phyloP scores from a whole-genome alignment of 2,113 vertebrate genomes.

The Daboia siamensis region DNA sequence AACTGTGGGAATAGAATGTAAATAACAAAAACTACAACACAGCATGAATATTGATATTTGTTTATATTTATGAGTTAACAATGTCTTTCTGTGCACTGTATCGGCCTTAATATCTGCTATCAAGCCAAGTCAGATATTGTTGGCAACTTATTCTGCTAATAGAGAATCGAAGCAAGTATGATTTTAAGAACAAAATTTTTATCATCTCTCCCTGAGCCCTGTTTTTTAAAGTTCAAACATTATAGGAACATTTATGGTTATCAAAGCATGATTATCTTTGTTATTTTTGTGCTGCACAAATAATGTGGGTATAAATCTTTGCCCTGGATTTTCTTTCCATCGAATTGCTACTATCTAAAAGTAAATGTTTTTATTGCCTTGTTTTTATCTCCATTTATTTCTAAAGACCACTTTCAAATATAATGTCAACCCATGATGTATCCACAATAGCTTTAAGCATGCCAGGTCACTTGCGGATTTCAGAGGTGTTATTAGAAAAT shows the following conservation, averaged over 20 bases:
- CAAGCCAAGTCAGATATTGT: neutral
- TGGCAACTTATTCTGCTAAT: constrained; percentile 1
- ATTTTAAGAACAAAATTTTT: neutral
- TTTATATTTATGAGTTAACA: constrained; percentile 2
- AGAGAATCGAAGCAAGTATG: neutral
- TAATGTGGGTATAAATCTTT: neutral
- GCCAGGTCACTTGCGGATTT: neutral
- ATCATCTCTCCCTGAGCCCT: neutral
- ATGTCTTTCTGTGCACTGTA: neutral
- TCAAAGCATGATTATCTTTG: neutral
- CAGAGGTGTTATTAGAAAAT: neutral
- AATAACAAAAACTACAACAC: neutral
- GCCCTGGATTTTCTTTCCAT: too few species aligned
- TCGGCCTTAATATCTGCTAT: neutral
- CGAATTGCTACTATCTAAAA: neutral
- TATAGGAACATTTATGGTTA: neutral
- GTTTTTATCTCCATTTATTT: neutral
- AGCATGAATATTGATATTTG: neutral
- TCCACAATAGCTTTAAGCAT: neutral
- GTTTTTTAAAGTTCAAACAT: constrained; percentile 5
- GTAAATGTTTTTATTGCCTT: neutral
- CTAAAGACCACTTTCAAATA: neutral
- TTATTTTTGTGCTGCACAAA: neutral
- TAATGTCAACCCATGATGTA: neutral
- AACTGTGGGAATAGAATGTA: neutral